Base-by-base conservation (phyloP, 2,113 vertebrate species). In the Glaucidium brasilianum region DNA sequence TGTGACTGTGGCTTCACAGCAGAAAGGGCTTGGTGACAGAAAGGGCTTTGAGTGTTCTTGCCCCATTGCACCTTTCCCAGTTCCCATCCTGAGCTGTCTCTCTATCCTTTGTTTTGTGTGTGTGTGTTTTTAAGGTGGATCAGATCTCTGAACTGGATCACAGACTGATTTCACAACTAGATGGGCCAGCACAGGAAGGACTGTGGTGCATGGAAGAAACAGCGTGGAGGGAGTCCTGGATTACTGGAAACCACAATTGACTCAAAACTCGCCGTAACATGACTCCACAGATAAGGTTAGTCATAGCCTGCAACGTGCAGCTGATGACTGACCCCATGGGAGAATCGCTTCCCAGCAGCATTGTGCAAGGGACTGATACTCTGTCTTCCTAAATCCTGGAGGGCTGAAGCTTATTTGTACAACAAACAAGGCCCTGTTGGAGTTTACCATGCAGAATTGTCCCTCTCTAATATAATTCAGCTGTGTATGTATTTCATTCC, bases 351-450 rank as follows among this genome's bases (percentile, higher is more conserved):
- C 92, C 89, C 91, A 79, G 88, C 82, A 84, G 71, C 27, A 1
- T 12, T 88, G 55, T 72, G 91, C 94, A 76, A 35, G 27, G 72
- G 29, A 15, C 2, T 41, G 35, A 37, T 45, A 2, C 68, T 78
- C 64, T 45, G 15, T 45, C 80, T 47, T 52, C 72, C 18, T 5
- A 76, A 90, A 63, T 90, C 93, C 88, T 90, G 82, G 8, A 47
- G 95, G 63, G 55, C 67, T 74, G 76, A 84, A 67, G 82, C 52
- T 97, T 52, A 53, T 97, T 95, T 97, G 91, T 87, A 81, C 83
- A 89, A 89, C 83, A 95, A 92, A 94, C 84, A 89, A 58, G 73
- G 80, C 53, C 62, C 10, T 12, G 80, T 68, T 85, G 80, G 80
- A 87, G 68, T 8, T 84, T 45, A n/a, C 3, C 60, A 14, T 11